Percentiles rank a stretch among this genome's conserved stretches.
Conservation (phyloP, 2,113 vertebrate species). For the Eira barbara region DNA sequence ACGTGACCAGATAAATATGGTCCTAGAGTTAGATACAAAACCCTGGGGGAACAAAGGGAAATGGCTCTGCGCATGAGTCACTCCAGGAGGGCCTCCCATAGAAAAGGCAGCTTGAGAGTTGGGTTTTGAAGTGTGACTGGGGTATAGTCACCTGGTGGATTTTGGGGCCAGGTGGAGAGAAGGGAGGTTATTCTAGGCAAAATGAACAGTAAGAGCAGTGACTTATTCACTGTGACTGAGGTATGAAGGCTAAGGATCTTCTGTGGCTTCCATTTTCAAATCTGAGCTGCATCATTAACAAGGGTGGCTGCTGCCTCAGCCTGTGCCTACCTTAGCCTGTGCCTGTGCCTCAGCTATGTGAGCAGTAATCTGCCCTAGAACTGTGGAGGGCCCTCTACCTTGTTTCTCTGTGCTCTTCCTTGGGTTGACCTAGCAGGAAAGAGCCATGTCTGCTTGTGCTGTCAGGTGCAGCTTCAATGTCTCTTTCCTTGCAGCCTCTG, state of each 20-base stretch:
- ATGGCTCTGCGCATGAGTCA: background rate
- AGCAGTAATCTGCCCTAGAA: background rate
- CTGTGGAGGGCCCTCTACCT: accelerated
- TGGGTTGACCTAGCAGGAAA: background rate
- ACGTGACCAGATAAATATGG: background rate
- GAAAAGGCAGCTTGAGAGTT: background rate
- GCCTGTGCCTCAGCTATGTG: background rate
- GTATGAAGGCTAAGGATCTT: background rate
- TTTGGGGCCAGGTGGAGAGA: background rate
- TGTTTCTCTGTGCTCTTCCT: background rate
- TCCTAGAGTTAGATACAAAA: background rate
- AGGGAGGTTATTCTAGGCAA: background rate
- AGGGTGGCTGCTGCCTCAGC: background rate
- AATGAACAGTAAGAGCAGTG: background rate
- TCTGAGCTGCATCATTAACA: background rate
- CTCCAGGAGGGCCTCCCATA: background rate
- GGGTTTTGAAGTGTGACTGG: background rate
- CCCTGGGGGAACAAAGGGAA: background rate
- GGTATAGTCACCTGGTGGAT: background rate
- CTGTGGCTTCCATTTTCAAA: background rate
- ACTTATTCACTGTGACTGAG: background rate
- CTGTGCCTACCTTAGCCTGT: too few relatives aligned
- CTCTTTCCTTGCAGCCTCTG: background rate
- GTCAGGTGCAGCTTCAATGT: background rate
- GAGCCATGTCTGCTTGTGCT: background rate